phyloP scores from a whole-genome alignment of 2,888 invertebrate genomes.

The Phlogophora meticulosa region DNA sequence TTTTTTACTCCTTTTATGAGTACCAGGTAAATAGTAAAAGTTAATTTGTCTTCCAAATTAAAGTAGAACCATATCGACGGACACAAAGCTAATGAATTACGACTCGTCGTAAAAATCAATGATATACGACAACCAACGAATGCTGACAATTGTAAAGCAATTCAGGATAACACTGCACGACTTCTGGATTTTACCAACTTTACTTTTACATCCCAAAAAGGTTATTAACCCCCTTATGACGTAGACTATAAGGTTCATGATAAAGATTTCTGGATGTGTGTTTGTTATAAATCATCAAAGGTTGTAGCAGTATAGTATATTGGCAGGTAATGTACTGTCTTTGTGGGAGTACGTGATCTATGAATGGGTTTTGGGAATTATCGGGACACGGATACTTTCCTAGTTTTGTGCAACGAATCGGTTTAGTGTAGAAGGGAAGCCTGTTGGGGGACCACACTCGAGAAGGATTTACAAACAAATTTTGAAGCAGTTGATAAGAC shows the following conservation, averaged over 20 bases:
- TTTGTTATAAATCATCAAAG: constrained; percentile 70
- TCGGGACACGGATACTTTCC: constrained; percentile 62
- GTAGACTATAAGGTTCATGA: constrained; percentile 31
- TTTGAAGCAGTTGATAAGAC: background rate
- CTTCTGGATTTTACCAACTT: constrained; percentile 66
- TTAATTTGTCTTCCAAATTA: constrained; percentile 71
- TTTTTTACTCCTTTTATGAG: background rate
- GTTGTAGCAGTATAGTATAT: constrained; percentile 67
- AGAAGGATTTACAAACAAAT: background rate
- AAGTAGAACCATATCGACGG: constrained; percentile 69
- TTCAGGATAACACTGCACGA: constrained; percentile 79
- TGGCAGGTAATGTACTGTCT: constrained; percentile 73
- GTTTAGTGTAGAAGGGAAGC: background rate
- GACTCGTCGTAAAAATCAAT: constrained; percentile 83
- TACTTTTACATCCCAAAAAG: constrained; percentile 11
- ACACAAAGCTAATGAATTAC: constrained; percentile 79
- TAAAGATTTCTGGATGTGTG: constrained; percentile 7
- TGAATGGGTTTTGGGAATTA: constrained; percentile 85
- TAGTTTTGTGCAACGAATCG: constrained; percentile 63
- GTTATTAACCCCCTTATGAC: constrained; percentile 53
- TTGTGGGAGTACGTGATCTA: constrained; percentile 81
- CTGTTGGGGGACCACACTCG: constrained; percentile 1
- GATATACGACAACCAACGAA: constrained; percentile 80
- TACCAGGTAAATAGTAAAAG: constrained; percentile 60
- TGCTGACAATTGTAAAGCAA: constrained; percentile 80